Evolutionary conservation across 2,888 invertebrate genomes (phyloP).

Genomic region (Lithophane socia): DNA sequence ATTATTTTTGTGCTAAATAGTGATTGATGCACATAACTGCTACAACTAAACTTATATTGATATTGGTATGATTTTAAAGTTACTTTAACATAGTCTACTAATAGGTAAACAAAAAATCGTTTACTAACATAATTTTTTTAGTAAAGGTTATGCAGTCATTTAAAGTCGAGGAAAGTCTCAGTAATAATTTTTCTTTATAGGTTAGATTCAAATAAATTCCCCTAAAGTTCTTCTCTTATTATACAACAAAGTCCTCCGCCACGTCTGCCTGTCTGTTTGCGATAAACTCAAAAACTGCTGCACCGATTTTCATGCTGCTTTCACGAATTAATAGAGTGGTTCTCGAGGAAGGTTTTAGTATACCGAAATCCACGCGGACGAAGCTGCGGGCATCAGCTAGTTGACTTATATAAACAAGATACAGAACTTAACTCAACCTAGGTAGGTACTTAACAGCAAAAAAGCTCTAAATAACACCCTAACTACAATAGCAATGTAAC

Average conservation of each 20-base stretch:
- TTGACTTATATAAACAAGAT: too few relatives aligned
- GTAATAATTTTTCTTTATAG: background rate
- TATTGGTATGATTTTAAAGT: background rate
- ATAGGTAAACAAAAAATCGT: background rate
- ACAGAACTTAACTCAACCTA: background rate
- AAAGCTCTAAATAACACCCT: background rate
- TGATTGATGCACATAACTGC: background rate
- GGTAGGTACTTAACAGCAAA: background rate
- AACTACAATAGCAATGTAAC: conserved; percentile 7
- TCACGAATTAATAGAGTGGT: too few relatives aligned
- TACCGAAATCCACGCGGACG: too few relatives aligned
- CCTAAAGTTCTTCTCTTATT: background rate
- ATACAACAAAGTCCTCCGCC: too few relatives aligned
- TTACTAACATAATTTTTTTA: background rate
- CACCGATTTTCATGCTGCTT: too few relatives aligned
- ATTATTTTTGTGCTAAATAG: background rate
- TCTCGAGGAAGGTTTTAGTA: too few relatives aligned
- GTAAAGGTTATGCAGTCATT: background rate
- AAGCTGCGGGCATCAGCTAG: too few relatives aligned
- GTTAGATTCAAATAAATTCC: background rate
- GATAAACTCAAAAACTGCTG: too few relatives aligned
- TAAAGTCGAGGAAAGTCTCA: background rate
- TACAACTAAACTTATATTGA: background rate
- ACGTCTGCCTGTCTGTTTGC: too few relatives aligned
- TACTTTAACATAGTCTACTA: background rate